Percentiles rank a stretch among this genome's conserved stretches.
phyloP scores from a whole-genome alignment of 2,797 vertebrate genomes.

The Dicrostonyx torquatus region DNA sequence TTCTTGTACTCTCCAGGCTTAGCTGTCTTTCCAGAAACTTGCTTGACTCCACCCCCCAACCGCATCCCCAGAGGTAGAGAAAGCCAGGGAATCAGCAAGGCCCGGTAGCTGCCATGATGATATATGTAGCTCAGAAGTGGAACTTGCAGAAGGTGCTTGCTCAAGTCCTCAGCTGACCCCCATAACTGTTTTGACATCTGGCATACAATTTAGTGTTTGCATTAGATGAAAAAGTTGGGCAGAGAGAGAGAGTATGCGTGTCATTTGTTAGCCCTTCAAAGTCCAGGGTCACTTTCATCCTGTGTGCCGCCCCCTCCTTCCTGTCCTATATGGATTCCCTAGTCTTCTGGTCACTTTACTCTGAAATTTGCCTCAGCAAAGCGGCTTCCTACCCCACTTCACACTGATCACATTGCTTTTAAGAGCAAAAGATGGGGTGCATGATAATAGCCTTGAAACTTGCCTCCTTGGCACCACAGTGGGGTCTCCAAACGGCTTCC shows the following conservation, averaged over 20 bases:
- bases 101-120: neutral
- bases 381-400: neutral
- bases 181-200: slow-evolving; percentile 37
- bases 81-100: neutral
- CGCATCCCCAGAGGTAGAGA: neutral
- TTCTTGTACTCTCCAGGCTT: neutral
- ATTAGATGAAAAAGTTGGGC: slow-evolving; percentile 12
- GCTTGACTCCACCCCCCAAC: neutral
- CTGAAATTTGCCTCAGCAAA: slow-evolving; percentile 25
- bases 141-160: neutral
- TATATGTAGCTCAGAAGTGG: slow-evolving; percentile 12
- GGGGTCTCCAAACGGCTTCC: slow-evolving; percentile 39
- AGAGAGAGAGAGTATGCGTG: neutral
- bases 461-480: neutral
- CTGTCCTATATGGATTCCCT: neutral
- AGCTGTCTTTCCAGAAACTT: neutral
- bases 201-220: slow-evolving; percentile 31
- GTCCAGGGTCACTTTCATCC: neutral
- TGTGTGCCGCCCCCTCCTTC: neutral
- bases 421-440: slow-evolving; percentile 43
- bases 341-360: neutral
- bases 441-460: slow-evolving; percentile 48
- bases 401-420: slow-evolving; percentile 48
- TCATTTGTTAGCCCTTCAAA: slow-evolving; percentile 32
- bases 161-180: slow-evolving; percentile 41